Conservation (phyloP, 2,888 invertebrate genomes). For the Agrotis clavis region DNA sequence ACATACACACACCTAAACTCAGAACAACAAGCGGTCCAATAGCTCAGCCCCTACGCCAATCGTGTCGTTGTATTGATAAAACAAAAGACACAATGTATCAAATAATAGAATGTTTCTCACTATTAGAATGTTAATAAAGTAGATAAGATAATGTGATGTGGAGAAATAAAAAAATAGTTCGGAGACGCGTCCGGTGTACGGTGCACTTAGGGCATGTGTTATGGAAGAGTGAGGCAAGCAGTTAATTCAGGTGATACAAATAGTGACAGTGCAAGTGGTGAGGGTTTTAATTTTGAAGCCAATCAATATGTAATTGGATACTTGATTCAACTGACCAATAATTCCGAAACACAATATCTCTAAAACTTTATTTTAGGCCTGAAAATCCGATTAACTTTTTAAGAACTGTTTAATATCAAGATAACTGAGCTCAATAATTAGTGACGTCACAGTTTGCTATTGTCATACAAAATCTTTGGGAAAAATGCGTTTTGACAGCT, state of each 20-base stretch:
- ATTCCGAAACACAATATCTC: too few species aligned
- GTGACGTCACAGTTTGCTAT: too few species aligned
- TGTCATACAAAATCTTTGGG: too few species aligned
- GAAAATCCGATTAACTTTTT: too few species aligned
- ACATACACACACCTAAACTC: neutral
- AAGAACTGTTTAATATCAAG: too few species aligned
- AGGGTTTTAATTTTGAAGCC: neutral
- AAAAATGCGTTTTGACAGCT: too few species aligned
- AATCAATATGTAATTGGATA: neutral
- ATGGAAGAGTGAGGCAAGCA: constrained; percentile 64
- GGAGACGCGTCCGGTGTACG: constrained; percentile 74
- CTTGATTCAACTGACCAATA: too few species aligned
- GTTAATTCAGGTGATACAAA: neutral
- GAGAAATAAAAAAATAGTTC: constrained; percentile 73
- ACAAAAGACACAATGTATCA: constrained; percentile 4
- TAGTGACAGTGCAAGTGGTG: neutral
- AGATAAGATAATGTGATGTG: constrained; percentile 72
- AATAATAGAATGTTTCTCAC: constrained; percentile 55
- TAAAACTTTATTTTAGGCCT: too few species aligned
- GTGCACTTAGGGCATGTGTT: constrained; percentile 58
- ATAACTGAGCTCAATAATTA: too few species aligned
- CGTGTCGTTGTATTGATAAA: neutral
- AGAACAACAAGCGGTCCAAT: too few species aligned
- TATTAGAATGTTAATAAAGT: constrained; percentile 71
- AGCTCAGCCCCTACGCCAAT: neutral